A percentile compares a stretch with the other conserved stretches of the same genome.
Conservation (phyloP, 2,113 vertebrate genomes). For the Boleophthalmus pectinirostris region DNA sequence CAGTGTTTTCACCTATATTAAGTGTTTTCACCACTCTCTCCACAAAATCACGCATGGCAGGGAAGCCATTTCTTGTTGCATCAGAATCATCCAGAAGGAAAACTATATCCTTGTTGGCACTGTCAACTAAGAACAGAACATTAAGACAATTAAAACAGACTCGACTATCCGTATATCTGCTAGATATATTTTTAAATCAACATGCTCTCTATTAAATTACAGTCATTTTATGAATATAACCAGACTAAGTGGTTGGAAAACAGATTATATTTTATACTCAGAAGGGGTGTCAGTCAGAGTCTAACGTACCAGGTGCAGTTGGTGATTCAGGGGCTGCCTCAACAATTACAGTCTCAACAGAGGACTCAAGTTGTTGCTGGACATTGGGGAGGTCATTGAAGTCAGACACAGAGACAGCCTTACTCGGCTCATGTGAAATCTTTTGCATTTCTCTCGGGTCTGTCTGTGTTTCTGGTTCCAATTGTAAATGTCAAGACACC, state of each 20-base stretch:
- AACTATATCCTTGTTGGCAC: neutral
- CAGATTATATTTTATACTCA: neutral
- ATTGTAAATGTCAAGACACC: neutral
- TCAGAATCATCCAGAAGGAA: conserved; percentile 20
- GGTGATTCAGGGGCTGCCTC: neutral
- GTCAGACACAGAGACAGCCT: neutral
- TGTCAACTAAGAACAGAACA: conserved; percentile 1
- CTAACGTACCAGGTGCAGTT: neutral
- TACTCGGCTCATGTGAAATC: neutral
- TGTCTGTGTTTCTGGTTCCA: conserved; percentile 1
- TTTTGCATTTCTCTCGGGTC: conserved; percentile 3
- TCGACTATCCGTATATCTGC: neutral
- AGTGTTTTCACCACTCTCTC: conserved; percentile 41
- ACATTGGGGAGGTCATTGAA: neutral
- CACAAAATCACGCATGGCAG: conserved; percentile 36
- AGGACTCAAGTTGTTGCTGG: neutral
- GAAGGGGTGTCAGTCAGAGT: neutral
- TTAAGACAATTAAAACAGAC: neutral
- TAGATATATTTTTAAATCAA: neutral
- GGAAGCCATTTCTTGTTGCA: conserved; percentile 28
- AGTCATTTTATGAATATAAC: neutral
- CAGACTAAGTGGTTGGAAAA: neutral
- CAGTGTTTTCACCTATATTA: conserved; percentile 35
- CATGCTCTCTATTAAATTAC: too few relatives aligned
- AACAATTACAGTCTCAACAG: neutral